These are phyloP conservation scores for Silurus aristotelis DNA, from an alignment of 2,797 vertebrate genomes.

Conservation along the genomic window DNA sequence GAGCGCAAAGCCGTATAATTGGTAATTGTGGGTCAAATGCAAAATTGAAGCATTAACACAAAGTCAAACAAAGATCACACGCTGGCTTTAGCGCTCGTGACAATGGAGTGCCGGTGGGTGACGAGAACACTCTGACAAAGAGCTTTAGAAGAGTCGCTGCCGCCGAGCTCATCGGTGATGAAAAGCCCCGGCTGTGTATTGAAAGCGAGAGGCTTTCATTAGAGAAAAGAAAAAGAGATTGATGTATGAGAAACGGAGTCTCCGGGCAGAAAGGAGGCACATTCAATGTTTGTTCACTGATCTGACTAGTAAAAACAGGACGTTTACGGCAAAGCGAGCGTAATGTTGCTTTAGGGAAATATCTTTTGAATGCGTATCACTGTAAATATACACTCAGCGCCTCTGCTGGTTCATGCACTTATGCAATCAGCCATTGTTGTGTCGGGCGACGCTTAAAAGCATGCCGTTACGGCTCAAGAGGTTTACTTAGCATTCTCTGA, in stretches of 20 bases:
- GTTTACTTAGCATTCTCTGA: neutral
- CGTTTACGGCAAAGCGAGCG: neutral
- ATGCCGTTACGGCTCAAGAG: neutral
- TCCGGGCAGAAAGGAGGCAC: neutral
- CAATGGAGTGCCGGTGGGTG: neutral
- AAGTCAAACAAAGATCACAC: neutral
- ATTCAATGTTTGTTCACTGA: neutral
- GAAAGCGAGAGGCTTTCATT: slow-evolving; percentile 16
- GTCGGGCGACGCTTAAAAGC: neutral
- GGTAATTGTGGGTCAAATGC: too few relatives aligned
- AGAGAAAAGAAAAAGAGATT: slow-evolving; percentile 5
- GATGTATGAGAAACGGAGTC: neutral
- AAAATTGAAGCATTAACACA: neutral
- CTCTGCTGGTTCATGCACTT: neutral
- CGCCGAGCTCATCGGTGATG: neutral
- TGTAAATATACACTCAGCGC: neutral
- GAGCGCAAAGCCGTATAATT: neutral
- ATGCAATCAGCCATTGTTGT: neutral
- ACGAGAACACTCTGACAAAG: neutral
- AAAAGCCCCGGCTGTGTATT: slow-evolving; percentile 10
- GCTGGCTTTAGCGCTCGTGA: neutral
- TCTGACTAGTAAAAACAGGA: neutral
- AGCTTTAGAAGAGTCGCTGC: neutral
- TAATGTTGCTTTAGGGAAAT: neutral
- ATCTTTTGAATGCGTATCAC: neutral